These are phyloP conservation scores for Coremacera marginata DNA, from an alignment of 2,888 invertebrate species.

Conservation along the genomic window DNA sequence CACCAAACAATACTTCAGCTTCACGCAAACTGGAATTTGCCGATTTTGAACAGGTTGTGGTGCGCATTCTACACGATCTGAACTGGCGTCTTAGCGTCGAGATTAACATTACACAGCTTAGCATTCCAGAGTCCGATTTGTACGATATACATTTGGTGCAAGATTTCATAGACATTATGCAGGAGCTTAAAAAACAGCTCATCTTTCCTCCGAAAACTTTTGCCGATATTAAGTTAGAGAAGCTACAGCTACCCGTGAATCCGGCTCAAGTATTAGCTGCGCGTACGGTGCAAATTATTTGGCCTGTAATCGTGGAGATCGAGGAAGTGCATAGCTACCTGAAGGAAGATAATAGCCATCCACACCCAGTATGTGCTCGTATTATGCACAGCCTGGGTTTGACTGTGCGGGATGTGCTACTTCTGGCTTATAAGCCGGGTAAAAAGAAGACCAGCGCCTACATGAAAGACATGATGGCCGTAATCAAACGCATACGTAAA, in stretches of 20 bases:
- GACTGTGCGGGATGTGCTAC: constrained; percentile 55
- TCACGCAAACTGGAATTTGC: constrained; percentile 45
- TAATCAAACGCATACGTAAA: constrained; percentile 54
- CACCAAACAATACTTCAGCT: constrained; percentile 35
- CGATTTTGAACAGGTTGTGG: constrained; percentile 49
- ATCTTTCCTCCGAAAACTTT: constrained; percentile 47
- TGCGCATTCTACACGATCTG: constrained; percentile 55
- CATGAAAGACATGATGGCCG: constrained; percentile 49
- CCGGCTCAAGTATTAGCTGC: constrained; percentile 59
- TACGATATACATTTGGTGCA: constrained; percentile 59
- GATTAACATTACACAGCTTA: constrained; percentile 60
- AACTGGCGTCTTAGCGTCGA: constrained; percentile 57
- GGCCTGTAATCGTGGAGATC: constrained; percentile 58
- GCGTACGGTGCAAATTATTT: constrained; percentile 56
- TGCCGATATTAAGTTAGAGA: constrained; percentile 47
- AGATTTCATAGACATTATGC: constrained; percentile 56
- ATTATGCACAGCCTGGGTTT: constrained; percentile 49
- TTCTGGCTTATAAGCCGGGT: constrained; percentile 48
- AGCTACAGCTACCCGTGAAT: constrained; percentile 53
- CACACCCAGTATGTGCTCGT: constrained; percentile 47
- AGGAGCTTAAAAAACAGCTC: constrained; percentile 53
- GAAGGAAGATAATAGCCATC: constrained; percentile 42
- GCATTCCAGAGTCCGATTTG: constrained; percentile 62
- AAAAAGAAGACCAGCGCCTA: constrained; percentile 34
- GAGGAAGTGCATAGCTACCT: constrained; percentile 51